Evolutionary conservation across 2,113 vertebrate genomes (phyloP), one percentile per base, ranked within the genome.

Genomic region (human (Homo sapiens)): DNA sequence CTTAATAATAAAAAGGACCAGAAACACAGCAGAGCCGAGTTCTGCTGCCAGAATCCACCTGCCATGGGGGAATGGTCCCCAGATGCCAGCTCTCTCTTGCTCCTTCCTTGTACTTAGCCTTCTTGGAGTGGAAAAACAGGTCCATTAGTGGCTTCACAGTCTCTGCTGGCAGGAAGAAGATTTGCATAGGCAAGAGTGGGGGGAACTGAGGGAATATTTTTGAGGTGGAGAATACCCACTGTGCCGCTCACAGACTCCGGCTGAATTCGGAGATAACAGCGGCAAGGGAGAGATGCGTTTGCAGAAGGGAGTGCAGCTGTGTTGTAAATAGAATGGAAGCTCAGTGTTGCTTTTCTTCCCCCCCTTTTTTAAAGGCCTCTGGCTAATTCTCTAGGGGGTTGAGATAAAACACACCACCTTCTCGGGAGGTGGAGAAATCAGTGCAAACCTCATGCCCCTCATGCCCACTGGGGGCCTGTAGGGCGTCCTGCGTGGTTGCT

Each of bases 351-450:
- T 94, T 57, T 32, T 20, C 11, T 10, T 9, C 2, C 3, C 22
- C 25, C 14, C 35, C 25, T 30, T 96, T 96, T 91, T 91, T 80
- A 95, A 96, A 96, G 94, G 88, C 97, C 97, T 90, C 83, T 43
- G 64, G 93, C 84, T 43, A 48, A 86, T 89, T 97, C 97, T 95
- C 95, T 27, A 8, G 80, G 96, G 96, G 93, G 61, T 6, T 3
- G 96, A 97, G 98, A 97, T 96, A 97, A 98, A 97, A 95, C 96
- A 90, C 96, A 88, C 93, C 72, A 85, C 94, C 85, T 89, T 93
- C 97, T 90, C 80, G 86, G 92, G 98, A 98, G 98, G 98, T 97
- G 92, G 80, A 98, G 97, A 80, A 93, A 96, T 94, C 90, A 76
- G 59, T 94, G 98, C 97, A 96, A 88, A 97, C 94, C 85, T 96